Percentiles rank a stretch among this genome's conserved stretches.
These are phyloP conservation scores for Sylvilagus floridanus DNA, from an alignment of 2,797 vertebrate species.

Conservation along the genomic window DNA sequence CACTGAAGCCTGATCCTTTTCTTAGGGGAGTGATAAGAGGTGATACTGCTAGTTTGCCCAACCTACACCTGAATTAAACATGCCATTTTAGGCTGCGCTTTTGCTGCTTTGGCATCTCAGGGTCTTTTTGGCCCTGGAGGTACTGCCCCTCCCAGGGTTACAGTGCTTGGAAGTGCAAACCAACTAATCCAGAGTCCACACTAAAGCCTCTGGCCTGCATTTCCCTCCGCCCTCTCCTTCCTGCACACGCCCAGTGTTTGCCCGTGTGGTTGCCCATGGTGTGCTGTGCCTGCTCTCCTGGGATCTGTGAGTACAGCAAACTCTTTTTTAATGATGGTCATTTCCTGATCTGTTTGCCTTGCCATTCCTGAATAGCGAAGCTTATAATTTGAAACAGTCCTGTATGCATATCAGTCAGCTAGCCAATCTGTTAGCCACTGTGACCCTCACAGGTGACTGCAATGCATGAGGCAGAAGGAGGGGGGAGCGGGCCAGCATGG, in stretches of 20 bases:
- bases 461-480: neutral
- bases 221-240: neutral
- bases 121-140: neutral
- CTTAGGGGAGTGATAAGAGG: neutral
- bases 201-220: neutral
- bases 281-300: neutral
- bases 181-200: neutral
- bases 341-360: neutral
- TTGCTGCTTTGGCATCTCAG: neutral
- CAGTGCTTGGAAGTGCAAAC: neutral
- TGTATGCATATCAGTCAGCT: neutral
- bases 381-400: neutral
- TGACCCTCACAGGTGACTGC: neutral
- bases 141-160: neutral
- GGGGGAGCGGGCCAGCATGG: too few species aligned
- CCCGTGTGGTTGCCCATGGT: fast-evolving
- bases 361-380: neutral
- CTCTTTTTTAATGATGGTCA: neutral
- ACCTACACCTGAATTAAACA: neutral
- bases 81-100: neutral
- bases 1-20: neutral
- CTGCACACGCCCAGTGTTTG: neutral
- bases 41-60: neutral
- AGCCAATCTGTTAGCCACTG: neutral
- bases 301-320: neutral